phyloP scores from a whole-genome alignment of 1,140 invertebrate species.

The Magallana gigas region DNA sequence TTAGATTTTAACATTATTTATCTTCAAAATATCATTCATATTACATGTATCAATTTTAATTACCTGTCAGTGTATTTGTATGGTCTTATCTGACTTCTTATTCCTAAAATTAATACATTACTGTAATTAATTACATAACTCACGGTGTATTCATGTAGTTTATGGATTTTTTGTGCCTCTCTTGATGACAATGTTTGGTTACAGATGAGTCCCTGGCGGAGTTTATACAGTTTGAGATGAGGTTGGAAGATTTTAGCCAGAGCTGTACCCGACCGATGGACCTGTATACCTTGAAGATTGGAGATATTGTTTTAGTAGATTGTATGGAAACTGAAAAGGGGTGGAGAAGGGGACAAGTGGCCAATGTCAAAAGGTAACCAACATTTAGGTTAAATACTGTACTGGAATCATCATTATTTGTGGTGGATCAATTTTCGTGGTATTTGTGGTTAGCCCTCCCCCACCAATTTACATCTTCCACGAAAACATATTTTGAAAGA shows the following conservation, averaged over 20 bases:
- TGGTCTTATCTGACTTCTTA: neutral
- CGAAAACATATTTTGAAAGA: too few species aligned
- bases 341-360: conserved; percentile 53
- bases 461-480: too few species aligned
- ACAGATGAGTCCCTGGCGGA: conserved; percentile 52
- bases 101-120: neutral
- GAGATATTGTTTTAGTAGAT: conserved; percentile 47
- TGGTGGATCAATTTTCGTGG: too few species aligned
- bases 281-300: conserved; percentile 33
- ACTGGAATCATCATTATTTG: too few species aligned
- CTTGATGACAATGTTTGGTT: neutral
- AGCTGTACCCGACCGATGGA: neutral
- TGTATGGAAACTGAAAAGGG: conserved; percentile 40
- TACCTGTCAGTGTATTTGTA: too few species aligned
- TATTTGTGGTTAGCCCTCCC: too few species aligned
- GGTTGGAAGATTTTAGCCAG: conserved; percentile 41
- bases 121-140: neutral
- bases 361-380: conserved; percentile 46
- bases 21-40: neutral
- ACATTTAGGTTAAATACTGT: neutral
- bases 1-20: too few species aligned
- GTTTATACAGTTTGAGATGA: conserved; percentile 49
- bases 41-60: neutral
- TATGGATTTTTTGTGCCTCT: neutral
- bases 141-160: neutral